Evolutionary conservation across 2,113 vertebrate genomes (phyloP), one percentile per base, ranked within the genome.

Genomic region (Heterocephalus glaber): DNA sequence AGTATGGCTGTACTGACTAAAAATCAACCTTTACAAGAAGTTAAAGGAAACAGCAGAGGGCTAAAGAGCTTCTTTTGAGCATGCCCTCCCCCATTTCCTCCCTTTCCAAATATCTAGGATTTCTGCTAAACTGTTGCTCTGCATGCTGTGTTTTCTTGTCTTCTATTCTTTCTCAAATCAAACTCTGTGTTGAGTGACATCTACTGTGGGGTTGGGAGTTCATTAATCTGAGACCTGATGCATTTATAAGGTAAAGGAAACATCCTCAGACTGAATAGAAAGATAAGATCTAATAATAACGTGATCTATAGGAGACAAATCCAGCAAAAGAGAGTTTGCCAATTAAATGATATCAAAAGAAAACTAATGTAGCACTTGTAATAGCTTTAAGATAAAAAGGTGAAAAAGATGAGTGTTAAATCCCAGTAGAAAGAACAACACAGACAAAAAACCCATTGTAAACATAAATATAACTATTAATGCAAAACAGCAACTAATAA

Each of bases 301-400:
- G 63, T 41, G 28, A 76, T 74, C 22, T 89, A 26, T 54, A 68
- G 58, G 85, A 90, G 44, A 82, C 12, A 91, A 13, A 85, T 47
- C 35, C 24, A 77, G 58, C 20, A 86, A 82, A 89, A 74, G 60
- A n/a, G 7, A n/a, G 11, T 72, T 66, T 87, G 56, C 58, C 80
- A 90, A 77, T 16, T 86, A 92, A 80, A 90, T 72, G 68, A 38
- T 58, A 92, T 63, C 61, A 79, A 85, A 89, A 93, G 82, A 72
- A 84, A 96, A 81, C 16, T 63, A 83, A 22, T 81, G 24, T 76
- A 82, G 54, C 11, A 89, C 41, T 61, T 86, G 14, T 41, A 94
- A 58, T 58, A 19, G 19, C 56, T 61, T 92, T 80, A 30, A 68
- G 61, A 92, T 56, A 92, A 74, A 81, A 84, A 89, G 33, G 76